A percentile compares a stretch with the other conserved stretches of the same genome.
phyloP scores from a whole-genome alignment of 2,797 vertebrate genomes.

The Hoplostethus atlanticus region DNA sequence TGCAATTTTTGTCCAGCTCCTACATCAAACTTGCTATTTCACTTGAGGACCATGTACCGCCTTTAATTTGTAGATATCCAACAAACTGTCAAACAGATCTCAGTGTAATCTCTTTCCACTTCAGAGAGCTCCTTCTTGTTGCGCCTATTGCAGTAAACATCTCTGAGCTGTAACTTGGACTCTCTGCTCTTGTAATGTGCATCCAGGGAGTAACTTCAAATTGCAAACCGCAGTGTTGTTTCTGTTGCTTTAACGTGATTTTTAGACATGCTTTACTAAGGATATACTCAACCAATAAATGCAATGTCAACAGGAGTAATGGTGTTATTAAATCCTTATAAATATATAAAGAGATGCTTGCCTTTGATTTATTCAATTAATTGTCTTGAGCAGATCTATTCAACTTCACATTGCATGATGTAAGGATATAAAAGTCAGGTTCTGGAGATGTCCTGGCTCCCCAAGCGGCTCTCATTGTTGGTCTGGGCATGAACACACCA shows the following conservation, averaged over 20 bases:
- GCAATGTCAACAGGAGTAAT: constrained; percentile 80
- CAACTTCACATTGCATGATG: constrained; percentile 58
- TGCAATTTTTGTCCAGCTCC: constrained; percentile 36
- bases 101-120: constrained; percentile 62
- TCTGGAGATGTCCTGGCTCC: constrained; percentile 30
- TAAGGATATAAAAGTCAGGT: constrained; percentile 56
- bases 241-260: constrained; percentile 61
- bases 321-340: constrained; percentile 81
- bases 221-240: constrained; percentile 44
- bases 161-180: constrained; percentile 61
- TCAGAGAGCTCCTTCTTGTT: constrained; percentile 50
- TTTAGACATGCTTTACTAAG: constrained; percentile 59
- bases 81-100: constrained; percentile 67
- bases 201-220: constrained; percentile 63
- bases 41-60: constrained; percentile 47
- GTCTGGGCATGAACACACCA: constrained; percentile 47
- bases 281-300: constrained; percentile 79
- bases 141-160: constrained; percentile 66
- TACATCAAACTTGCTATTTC: constrained; percentile 51
- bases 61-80: constrained; percentile 68
- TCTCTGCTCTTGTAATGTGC: constrained; percentile 58
- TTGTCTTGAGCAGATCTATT: constrained; percentile 63
- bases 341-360: constrained; percentile 83
- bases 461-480: constrained; percentile 27
- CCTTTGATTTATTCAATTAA: constrained; percentile 83